phyloP scores from a whole-genome alignment of 1,140 invertebrate species.

The Vanessa atalanta region DNA sequence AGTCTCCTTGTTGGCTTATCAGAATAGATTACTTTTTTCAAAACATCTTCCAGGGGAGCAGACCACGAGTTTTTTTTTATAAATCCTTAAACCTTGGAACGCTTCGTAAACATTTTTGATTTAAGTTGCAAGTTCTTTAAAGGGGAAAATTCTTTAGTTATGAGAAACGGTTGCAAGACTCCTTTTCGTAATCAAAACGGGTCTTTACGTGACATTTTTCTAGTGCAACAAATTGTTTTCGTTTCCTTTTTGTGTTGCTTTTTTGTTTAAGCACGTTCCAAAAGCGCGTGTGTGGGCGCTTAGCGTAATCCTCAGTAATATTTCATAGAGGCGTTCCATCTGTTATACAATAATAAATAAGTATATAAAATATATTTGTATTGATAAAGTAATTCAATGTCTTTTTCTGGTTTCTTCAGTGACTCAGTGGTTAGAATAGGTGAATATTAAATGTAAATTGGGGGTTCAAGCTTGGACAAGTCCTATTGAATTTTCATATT shows the following conservation, averaged over 20 bases:
- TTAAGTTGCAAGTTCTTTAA: constrained; percentile 43
- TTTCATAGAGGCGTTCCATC: constrained; percentile 32
- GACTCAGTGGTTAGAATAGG: too few species aligned
- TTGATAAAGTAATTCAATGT: too few species aligned
- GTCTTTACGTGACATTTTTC: constrained; percentile 59
- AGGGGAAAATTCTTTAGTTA: constrained; percentile 39
- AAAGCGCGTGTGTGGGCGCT: constrained; percentile 58
- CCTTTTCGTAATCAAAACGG: constrained; percentile 47
- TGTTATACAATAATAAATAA: background rate
- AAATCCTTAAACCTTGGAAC: constrained; percentile 49
- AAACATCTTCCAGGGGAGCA: constrained; percentile 68
- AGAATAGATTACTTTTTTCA: constrained; percentile 78
- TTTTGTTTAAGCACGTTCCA: constrained; percentile 57
- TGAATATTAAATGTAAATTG: too few species aligned
- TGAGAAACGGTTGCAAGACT: constrained; percentile 40
- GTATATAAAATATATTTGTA: too few species aligned
- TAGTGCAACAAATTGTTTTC: constrained; percentile 56
- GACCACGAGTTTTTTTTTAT: constrained; percentile 53
- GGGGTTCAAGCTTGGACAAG: too few species aligned
- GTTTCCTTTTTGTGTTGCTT: constrained; percentile 44
- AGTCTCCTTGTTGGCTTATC: constrained; percentile 77
- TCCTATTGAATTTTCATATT: too few species aligned
- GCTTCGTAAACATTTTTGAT: constrained; percentile 52
- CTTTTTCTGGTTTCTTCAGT: too few species aligned
- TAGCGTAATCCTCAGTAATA: constrained; percentile 46